Percentiles rank a stretch among this genome's conserved stretches.
phyloP scores from a whole-genome alignment of 2,113 vertebrate species.

The Plectropomus leopardus region DNA sequence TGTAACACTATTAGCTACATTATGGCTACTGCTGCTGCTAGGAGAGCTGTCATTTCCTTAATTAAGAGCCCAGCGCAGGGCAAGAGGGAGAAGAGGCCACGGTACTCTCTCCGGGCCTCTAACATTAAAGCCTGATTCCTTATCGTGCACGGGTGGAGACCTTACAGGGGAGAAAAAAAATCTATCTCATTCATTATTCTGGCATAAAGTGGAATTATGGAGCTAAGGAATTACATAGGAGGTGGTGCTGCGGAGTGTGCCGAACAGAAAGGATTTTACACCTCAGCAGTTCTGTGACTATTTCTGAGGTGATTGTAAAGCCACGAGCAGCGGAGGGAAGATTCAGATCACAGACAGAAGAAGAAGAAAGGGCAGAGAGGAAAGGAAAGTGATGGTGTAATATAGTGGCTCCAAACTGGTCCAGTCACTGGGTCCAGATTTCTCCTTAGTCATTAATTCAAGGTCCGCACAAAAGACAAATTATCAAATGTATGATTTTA shows the following conservation, averaged over 20 bases:
- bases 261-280: constrained; percentile 93
- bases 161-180: constrained; percentile 38
- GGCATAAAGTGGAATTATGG: constrained; percentile 88
- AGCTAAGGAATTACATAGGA: constrained; percentile 87
- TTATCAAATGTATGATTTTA: no score
- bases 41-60: constrained; percentile 81
- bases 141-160: constrained; percentile 46
- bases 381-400: constrained; percentile 31
- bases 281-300: constrained; percentile 91
- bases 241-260: constrained; percentile 76
- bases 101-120: constrained; percentile 52
- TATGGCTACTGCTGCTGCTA: constrained; percentile 60
- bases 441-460: no score
- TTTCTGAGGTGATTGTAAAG: constrained; percentile 86
- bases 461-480: no score
- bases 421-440: no score
- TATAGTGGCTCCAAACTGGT: no score
- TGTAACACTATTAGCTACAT: constrained; percentile 79
- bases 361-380: constrained; percentile 48
- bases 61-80: constrained; percentile 75
- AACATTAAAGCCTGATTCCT: constrained; percentile 65
- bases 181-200: constrained; percentile 90
- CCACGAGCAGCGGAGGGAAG: constrained; percentile 85
- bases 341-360: constrained; percentile 83
- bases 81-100: constrained; percentile 59